phyloP scores from a whole-genome alignment of 2,113 vertebrate species.

The Seriola quinqueradiata region DNA sequence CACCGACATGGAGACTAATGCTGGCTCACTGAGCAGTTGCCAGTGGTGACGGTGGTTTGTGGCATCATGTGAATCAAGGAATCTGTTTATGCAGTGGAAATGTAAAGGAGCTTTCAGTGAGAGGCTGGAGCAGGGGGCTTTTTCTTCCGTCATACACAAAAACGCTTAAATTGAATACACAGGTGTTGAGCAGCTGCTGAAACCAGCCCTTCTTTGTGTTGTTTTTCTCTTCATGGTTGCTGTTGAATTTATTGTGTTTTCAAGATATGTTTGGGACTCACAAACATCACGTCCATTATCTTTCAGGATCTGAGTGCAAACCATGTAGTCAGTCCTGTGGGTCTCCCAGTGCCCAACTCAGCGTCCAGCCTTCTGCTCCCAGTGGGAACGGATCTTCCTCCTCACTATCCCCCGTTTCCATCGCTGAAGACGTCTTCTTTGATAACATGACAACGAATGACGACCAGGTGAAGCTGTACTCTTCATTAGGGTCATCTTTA shows the following conservation, averaged over 20 bases:
- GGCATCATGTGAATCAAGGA: constrained; percentile 63
- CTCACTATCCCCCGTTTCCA: constrained; percentile 80
- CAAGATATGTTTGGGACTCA: neutral
- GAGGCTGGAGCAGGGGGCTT: constrained; percentile 27
- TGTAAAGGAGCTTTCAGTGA: constrained; percentile 58
- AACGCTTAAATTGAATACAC: constrained; percentile 10
- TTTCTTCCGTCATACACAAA: constrained; percentile 12
- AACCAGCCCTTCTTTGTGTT: constrained; percentile 4
- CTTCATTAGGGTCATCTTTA: neutral
- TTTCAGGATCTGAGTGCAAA: constrained; percentile 89
- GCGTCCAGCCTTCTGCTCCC: constrained; percentile 21
- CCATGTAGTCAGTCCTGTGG: constrained; percentile 76
- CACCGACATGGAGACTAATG: constrained; percentile 50
- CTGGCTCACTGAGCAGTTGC: constrained; percentile 50
- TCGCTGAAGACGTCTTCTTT: constrained; percentile 83
- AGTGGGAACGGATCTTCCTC: constrained; percentile 68
- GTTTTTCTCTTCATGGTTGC: neutral
- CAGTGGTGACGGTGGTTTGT: constrained; percentile 56
- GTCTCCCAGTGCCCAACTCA: constrained; percentile 32
- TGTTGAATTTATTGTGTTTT: neutral
- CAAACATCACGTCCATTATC: constrained; percentile 15
- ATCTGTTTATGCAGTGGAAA: constrained; percentile 75
- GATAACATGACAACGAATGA: constrained; percentile 63
- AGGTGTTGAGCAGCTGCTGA: constrained; percentile 32
- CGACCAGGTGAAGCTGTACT: constrained; percentile 83